Base-by-base conservation (phyloP, 2,113 vertebrate species). In the Passer domesticus region DNA sequence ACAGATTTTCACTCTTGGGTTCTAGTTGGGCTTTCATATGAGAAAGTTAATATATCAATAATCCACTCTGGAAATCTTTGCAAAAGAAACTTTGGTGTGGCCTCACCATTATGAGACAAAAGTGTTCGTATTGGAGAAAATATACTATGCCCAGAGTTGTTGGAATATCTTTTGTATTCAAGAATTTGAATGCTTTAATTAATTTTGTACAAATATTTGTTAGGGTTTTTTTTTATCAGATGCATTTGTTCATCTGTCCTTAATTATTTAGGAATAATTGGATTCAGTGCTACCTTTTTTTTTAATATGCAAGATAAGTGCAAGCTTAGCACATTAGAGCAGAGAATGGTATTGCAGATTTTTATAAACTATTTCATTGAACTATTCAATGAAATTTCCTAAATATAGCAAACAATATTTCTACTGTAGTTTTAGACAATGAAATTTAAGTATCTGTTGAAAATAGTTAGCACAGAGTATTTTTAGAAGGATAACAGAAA, bases 401-500 rank as follows among this genome's bases (percentile, higher is more conserved):
- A 67, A 74, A 43, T 92, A 43, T 63, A 88, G 43, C 13, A 56
- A 39, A 13, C 28, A 76, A 17, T 67, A 70, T 67, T 95, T 93
- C 72, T 55, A 23, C 50, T 59, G 10, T 68, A 72, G 52, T 62
- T 79, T 91, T 69, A 76, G 66, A 60, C 56, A 93, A 60, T 60
- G 46, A 79, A 89, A 75, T 91, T 43, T 82, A 84, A 82, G 58
- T 87, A 72, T 44, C 25, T 74, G 46, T 37, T 49, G 92, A 95
- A 95, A 92, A 72, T 60, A 84, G 39, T 93, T 81, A 28, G 27
- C 47, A 52, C 11, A 37, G 62, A 60, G 30, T 84, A 89, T 84
- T 95, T 96, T 91, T 87, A 95, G 89, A 66, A 85, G 37, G 35
- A 37, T 67, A 82, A 72, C 60, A 76, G 53, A 90, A 73, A 81